Conservation (phyloP, 2,113 vertebrate species). For the Bubalus kerabau region DNA sequence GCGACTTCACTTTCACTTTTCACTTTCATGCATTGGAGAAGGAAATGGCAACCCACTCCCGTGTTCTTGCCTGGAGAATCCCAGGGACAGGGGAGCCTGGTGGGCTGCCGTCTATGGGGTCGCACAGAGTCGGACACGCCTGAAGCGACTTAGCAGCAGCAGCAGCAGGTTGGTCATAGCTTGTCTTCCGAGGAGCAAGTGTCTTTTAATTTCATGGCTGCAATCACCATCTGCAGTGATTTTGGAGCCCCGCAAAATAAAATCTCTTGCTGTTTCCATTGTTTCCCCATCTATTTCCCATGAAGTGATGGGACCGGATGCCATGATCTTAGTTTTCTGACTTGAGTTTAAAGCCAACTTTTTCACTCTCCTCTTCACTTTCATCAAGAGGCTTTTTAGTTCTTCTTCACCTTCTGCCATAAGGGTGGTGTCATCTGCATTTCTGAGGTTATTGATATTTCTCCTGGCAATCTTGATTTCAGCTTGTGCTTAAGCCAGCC, state of each 20-base stretch:
- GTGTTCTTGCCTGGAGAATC: too few species aligned
- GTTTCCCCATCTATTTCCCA: background rate
- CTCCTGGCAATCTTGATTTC: background rate
- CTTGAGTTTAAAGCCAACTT: background rate
- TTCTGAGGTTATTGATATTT: background rate
- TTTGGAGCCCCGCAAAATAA: background rate
- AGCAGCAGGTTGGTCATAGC: background rate
- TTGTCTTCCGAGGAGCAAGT: fast-evolving
- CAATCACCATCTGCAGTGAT: background rate
- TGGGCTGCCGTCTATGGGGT: too few species aligned
- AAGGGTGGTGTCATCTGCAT: background rate
- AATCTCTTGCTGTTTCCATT: background rate
- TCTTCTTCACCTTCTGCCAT: background rate
- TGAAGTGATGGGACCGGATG: background rate
- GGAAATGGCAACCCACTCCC: too few species aligned
- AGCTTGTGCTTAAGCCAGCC: background rate
- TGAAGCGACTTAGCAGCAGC: too few species aligned
- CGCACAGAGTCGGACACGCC: too few species aligned
- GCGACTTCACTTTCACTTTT: too few species aligned
- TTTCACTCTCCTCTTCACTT: background rate
- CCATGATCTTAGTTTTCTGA: background rate
- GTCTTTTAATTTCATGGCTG: background rate
- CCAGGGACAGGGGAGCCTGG: too few species aligned
- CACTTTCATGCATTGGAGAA: too few species aligned
- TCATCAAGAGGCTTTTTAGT: background rate